phyloP scores from a whole-genome alignment of 2,797 vertebrate genomes.

The Urophycis tenuis region DNA sequence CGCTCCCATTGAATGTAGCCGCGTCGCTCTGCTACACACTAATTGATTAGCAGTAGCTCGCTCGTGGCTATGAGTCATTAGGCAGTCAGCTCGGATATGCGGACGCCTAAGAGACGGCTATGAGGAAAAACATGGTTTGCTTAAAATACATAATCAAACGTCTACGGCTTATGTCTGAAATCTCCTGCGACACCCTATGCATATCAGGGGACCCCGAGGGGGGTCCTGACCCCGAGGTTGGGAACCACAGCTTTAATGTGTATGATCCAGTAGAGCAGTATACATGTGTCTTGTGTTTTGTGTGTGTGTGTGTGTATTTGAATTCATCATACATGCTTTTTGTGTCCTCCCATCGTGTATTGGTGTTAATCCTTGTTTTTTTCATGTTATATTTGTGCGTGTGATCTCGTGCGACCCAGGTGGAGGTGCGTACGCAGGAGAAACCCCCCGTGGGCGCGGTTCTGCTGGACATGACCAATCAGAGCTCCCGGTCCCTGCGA shows the following conservation, averaged over 20 bases:
- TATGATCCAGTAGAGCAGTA: background rate
- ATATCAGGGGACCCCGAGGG: too few relatives aligned
- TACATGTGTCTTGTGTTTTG: background rate
- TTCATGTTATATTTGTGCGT: slow-evolving; percentile 16
- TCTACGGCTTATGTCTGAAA: too few relatives aligned
- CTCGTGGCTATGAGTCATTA: too few relatives aligned
- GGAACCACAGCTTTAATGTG: background rate
- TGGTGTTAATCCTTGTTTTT: slow-evolving; percentile 5
- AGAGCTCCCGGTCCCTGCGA: slow-evolving; percentile 64
- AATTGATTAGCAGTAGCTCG: too few relatives aligned
- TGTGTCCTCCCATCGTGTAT: background rate
- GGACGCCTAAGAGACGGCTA: too few relatives aligned
- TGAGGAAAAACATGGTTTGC: too few relatives aligned
- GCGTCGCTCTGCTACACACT: too few relatives aligned
- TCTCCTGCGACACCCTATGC: too few relatives aligned
- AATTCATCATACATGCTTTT: background rate
- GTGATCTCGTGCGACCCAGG: slow-evolving; percentile 53
- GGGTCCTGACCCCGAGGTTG: too few relatives aligned
- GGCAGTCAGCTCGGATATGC: too few relatives aligned
- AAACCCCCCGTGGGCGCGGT: slow-evolving; percentile 75
- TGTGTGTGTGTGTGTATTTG: background rate
- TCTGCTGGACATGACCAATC: slow-evolving; percentile 66
- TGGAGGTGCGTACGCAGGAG: slow-evolving; percentile 78
- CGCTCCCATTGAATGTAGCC: too few relatives aligned
- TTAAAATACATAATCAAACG: too few relatives aligned